These are phyloP conservation scores for Epizoanthus stellaris DNA, from an alignment of 92 coral and sea anemone genomes.

Conservation along the genomic window DNA sequence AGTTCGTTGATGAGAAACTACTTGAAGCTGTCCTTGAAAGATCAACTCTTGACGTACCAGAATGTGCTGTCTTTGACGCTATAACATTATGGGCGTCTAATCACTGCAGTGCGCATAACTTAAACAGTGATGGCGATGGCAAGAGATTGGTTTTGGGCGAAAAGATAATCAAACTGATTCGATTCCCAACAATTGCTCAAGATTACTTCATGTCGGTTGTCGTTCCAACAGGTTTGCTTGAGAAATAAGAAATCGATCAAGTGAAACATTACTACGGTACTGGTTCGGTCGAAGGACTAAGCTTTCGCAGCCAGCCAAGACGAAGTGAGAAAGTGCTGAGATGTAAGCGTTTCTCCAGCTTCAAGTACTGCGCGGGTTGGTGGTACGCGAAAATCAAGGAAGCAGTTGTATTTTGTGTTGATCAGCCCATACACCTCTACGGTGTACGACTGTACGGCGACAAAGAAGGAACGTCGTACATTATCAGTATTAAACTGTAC, in stretches of 20 bases:
- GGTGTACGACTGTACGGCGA: slow-evolving; percentile 53
- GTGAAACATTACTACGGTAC: not conserved
- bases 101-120: not conserved
- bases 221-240: slow-evolving; percentile 33
- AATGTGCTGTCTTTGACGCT: slow-evolving; percentile 48
- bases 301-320: not conserved
- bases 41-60: slow-evolving; percentile 15
- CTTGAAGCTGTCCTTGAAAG: slow-evolving; percentile 35
- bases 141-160: slow-evolving; percentile 60
- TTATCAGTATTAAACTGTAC: slow-evolving; percentile 8
- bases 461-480: slow-evolving; percentile 11
- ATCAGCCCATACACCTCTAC: slow-evolving; percentile 16
- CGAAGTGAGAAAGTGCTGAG: not conserved
- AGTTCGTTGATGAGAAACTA: slow-evolving; percentile 10
- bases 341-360: slow-evolving; percentile 4
- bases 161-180: slow-evolving; percentile 45
- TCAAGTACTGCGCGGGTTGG: slow-evolving; percentile 13
- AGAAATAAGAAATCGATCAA: slow-evolving; percentile 24
- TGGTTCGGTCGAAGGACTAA: not conserved
- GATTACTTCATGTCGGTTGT: slow-evolving; percentile 54
- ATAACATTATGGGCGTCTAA: slow-evolving; percentile 49
- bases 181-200: slow-evolving; percentile 60
- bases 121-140: not conserved
- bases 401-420: slow-evolving; percentile 37
- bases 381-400: slow-evolving; percentile 27